phyloP scores from a whole-genome alignment of 2,797 vertebrate genomes.

The Channa striata region DNA sequence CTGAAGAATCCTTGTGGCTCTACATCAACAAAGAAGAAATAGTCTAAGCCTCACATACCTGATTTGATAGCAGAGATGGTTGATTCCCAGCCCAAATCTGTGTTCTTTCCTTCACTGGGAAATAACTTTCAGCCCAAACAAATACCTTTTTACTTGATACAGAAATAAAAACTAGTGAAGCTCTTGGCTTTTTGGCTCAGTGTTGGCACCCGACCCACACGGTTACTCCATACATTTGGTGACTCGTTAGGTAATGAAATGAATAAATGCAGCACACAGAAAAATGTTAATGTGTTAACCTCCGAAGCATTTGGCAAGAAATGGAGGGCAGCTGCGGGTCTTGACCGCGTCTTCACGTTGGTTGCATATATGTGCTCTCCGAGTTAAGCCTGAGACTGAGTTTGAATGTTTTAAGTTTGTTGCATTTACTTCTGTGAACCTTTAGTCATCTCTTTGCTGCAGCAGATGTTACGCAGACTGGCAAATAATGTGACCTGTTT shows the following conservation, averaged over 20 bases:
- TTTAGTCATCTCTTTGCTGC: conserved; percentile 22
- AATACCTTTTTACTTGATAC: conserved; percentile 32
- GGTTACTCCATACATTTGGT: conserved; percentile 24
- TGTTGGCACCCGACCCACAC: conserved; percentile 29
- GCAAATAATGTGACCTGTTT: conserved; percentile 2
- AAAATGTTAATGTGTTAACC: conserved; percentile 38
- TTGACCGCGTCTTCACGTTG: conserved; percentile 15
- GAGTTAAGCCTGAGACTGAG: conserved; percentile 1
- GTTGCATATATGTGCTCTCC: conserved; percentile 13
- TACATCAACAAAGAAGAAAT: conserved; percentile 1
- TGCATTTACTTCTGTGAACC: conserved; percentile 20
- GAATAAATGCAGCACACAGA: conserved; percentile 25
- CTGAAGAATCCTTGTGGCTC: conserved; percentile 13
- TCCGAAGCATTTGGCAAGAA: conserved; percentile 46
- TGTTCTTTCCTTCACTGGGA: conserved; percentile 10
- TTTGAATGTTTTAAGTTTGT: conserved; percentile 28
- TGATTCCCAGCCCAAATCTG: conserved; percentile 24
- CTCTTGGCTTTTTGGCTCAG: conserved; percentile 40
- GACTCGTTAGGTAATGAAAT: conserved; percentile 2
- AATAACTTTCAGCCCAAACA: conserved; percentile 18
- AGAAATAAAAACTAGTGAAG: conserved; percentile 22
- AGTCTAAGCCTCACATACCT: conserved; percentile 35
- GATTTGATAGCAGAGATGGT: conserved; percentile 34
- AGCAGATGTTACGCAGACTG: conserved; percentile 35
- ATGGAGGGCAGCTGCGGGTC: conserved; percentile 51